These are phyloP conservation scores for Orchesella cincta DNA, from an alignment of 1,140 invertebrate species.

Conservation along the genomic window DNA sequence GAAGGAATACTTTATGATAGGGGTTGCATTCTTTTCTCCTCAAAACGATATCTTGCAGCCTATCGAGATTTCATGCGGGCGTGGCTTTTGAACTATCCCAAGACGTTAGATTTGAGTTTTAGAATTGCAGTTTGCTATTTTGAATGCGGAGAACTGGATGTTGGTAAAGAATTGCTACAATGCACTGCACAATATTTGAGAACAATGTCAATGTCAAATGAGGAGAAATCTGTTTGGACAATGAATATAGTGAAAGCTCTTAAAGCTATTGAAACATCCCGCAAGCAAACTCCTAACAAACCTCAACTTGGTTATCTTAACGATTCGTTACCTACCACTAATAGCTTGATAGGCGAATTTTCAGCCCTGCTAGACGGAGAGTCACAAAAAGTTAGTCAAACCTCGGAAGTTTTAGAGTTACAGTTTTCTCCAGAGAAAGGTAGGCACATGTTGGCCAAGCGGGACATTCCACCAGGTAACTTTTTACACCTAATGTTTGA, in stretches of 20 bases:
- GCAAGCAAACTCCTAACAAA: not conserved
- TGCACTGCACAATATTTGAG: not conserved
- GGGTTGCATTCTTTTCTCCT: not conserved
- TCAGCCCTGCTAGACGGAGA: not conserved
- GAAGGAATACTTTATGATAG: not conserved
- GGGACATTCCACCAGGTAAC: slow-evolving; percentile 43
- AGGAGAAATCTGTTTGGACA: slow-evolving; percentile 37
- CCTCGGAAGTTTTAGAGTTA: slow-evolving; percentile 33
- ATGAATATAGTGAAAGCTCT: slow-evolving; percentile 35
- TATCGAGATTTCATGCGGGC: not conserved
- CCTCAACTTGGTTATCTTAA: not conserved
- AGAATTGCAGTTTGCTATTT: not conserved
- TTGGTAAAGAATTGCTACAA: slow-evolving; percentile 2
- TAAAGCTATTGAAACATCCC: slow-evolving; percentile 35
- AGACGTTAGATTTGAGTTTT: not conserved
- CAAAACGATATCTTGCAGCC: not conserved
- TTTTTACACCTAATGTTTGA: too few relatives aligned
- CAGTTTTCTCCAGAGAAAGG: slow-evolving; percentile 32
- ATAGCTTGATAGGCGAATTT: too few relatives aligned
- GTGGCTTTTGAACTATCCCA: not conserved
- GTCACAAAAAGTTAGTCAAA: not conserved
- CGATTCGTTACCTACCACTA: too few relatives aligned
- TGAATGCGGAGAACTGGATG: not conserved
- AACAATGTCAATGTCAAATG: slow-evolving; percentile 25
- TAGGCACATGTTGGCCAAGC: slow-evolving; percentile 37